These are phyloP conservation scores for Seira sanloemensis DNA, from an alignment of 2,888 invertebrate genomes.

Conservation along the genomic window DNA sequence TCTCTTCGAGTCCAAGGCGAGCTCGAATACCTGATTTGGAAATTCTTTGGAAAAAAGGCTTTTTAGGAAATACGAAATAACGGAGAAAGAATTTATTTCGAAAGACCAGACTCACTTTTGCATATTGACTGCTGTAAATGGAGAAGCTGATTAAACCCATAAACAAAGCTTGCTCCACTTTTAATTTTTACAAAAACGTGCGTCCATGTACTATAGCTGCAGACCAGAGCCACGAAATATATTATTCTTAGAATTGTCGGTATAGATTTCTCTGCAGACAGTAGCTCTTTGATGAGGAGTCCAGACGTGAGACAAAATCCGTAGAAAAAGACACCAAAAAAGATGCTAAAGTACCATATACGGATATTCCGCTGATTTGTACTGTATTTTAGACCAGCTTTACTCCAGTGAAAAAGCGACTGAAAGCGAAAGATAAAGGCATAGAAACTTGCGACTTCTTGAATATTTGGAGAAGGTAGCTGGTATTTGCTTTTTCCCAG, in stretches of 20 bases:
- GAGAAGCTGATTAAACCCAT: background rate
- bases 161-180: background rate
- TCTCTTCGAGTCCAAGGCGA: background rate
- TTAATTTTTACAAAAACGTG: background rate
- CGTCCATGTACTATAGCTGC: background rate
- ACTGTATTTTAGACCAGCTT: background rate
- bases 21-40: conserved; percentile 15
- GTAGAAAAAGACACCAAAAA: background rate
- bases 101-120: background rate
- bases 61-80: background rate
- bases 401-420: background rate
- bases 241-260: background rate
- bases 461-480: no score
- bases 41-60: conserved; percentile 9
- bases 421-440: no score
- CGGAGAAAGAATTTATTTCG: background rate
- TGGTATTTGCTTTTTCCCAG: no score
- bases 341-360: background rate
- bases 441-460: no score
- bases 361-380: background rate
- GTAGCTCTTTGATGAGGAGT: background rate
- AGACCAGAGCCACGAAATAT: background rate
- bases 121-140: background rate
- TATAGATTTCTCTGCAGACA: background rate
- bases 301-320: background rate